Conservation (phyloP, 2,113 vertebrate species). For the Prunella himalayana region DNA sequence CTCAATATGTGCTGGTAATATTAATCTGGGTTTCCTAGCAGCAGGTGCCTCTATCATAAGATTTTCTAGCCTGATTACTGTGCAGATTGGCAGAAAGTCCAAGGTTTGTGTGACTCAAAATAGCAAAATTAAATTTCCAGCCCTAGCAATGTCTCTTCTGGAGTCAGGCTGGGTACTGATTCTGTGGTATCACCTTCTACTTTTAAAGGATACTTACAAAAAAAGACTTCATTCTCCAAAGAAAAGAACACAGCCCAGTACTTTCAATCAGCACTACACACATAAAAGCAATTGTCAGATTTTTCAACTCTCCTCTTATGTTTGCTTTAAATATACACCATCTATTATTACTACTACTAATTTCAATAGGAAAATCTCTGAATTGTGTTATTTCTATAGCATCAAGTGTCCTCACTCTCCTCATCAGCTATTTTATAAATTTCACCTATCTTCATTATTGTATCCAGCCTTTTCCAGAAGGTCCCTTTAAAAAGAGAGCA, state of each 20-base stretch:
- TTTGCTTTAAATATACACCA: not conserved
- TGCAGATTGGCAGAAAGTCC: conserved; percentile 23
- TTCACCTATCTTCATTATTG: not conserved
- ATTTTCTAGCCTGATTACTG: not conserved
- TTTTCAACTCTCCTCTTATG: not conserved
- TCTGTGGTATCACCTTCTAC: not conserved
- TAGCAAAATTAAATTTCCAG: conserved; percentile 5
- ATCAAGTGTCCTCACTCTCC: not conserved
- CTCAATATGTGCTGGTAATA: conserved; percentile 32
- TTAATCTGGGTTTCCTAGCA: conserved; percentile 32
- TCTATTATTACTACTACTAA: not conserved
- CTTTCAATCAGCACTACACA: not conserved
- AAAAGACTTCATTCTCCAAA: not conserved
- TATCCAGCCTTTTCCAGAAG: not conserved
- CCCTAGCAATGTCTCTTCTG: not conserved
- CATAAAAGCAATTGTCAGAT: not conserved
- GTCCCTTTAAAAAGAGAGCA: not conserved
- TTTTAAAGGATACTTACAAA: not conserved
- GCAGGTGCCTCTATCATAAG: conserved; percentile 15
- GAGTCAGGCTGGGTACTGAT: not conserved
- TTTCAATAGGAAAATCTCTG: not conserved
- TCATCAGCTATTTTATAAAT: not conserved
- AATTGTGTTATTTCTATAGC: not conserved
- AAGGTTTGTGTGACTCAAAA: not conserved
- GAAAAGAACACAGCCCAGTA: not conserved